Percentiles rank a stretch among this genome's conserved stretches.
Evolutionary conservation across 2,113 vertebrate genomes (phyloP).

Genomic region (Asarcornis scutulata): DNA sequence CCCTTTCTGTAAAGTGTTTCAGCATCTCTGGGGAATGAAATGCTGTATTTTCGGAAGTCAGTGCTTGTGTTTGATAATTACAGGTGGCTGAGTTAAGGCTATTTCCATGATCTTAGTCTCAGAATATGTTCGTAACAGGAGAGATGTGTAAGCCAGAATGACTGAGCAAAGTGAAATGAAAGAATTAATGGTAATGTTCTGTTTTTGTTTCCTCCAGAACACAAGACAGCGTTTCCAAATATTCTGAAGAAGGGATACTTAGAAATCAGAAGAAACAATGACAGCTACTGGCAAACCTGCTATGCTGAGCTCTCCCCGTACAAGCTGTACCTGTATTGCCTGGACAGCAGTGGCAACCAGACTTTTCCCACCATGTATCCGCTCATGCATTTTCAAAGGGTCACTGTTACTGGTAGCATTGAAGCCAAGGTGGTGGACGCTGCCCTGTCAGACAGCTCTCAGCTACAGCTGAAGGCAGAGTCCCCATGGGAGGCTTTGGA

Average conservation of each 20-base stretch:
- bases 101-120: neutral
- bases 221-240: constrained; percentile 82
- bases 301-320: constrained; percentile 91
- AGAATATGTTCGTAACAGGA: neutral
- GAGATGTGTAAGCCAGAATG: neutral
- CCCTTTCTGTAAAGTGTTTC: neutral
- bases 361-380: constrained; percentile 86
- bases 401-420: constrained; percentile 80
- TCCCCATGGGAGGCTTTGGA: constrained; percentile 91
- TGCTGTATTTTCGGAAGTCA: neutral
- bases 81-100: neutral
- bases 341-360: constrained; percentile 91
- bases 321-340: constrained; percentile 87
- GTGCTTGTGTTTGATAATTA: neutral
- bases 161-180: neutral
- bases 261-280: constrained; percentile 86
- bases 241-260: constrained; percentile 92
- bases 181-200: neutral
- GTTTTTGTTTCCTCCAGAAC: constrained; percentile 75
- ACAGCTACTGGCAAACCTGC: constrained; percentile 88
- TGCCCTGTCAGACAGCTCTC: constrained; percentile 88
- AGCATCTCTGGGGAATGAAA: neutral
- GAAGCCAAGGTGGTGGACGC: constrained; percentile 88
- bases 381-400: constrained; percentile 90
- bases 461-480: constrained; percentile 87